Evolutionary conservation across 2,797 vertebrate species (phyloP).

Genomic region (Ibycter americanus): DNA sequence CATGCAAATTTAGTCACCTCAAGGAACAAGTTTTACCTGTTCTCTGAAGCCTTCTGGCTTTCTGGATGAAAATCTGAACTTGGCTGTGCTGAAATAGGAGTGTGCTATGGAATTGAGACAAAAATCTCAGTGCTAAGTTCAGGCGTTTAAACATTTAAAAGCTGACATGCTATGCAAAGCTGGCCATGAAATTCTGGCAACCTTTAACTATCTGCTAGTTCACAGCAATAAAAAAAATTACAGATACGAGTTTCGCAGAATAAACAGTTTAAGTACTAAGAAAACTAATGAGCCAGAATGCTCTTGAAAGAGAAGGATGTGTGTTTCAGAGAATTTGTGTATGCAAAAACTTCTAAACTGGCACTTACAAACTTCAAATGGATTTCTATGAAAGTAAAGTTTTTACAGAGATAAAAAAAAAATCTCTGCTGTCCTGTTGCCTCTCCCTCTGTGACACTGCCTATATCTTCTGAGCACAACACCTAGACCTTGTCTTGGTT

Average conservation of each 20-base stretch:
- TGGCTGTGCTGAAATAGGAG: not conserved
- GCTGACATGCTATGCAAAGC: not conserved
- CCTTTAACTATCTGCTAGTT: not conserved
- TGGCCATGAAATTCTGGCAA: not conserved
- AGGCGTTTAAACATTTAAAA: not conserved
- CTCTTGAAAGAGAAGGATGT: not conserved
- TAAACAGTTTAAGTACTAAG: not conserved
- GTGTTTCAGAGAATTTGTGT: not conserved
- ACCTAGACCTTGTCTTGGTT: not conserved
- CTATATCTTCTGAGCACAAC: not conserved
- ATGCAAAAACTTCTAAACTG: not conserved
- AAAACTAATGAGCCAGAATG: not conserved
- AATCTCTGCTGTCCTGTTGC: not conserved
- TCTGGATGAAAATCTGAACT: not conserved
- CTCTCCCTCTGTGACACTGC: not conserved
- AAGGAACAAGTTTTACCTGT: slow-evolving; percentile 26
- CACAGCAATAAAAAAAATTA: not conserved
- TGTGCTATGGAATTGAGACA: not conserved
- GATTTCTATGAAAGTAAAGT: not conserved
- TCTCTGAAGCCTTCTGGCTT: not conserved
- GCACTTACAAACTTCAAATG: not conserved
- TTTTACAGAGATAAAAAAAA: not conserved
- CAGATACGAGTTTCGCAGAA: not conserved
- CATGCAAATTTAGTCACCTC: not conserved
- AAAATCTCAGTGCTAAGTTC: not conserved